Evolutionary conservation across 2,797 vertebrate genomes (phyloP).

Genomic region (Halcyon chelicuti): DNA sequence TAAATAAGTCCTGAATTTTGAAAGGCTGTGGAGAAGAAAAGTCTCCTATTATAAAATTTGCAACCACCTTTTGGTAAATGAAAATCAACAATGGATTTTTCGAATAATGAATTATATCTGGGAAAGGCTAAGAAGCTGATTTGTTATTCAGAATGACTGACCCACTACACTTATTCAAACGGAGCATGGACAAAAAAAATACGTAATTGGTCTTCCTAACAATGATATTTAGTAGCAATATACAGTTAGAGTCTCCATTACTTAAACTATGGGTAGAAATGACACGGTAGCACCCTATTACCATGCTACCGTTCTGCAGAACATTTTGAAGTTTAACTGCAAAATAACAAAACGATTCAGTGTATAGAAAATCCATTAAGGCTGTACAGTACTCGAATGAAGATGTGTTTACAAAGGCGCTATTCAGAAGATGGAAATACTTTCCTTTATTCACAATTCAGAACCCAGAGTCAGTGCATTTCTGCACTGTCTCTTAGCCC

Average conservation of each 20-base stretch:
- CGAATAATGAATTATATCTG: not conserved
- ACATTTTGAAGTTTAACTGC: conserved; percentile 61
- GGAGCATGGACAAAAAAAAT: not conserved
- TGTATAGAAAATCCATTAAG: conserved; percentile 66
- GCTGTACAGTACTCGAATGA: conserved; percentile 37
- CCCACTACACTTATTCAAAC: conserved; percentile 14
- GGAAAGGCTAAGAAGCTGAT: conserved; percentile 22
- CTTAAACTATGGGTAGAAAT: not conserved
- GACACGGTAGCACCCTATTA: not conserved
- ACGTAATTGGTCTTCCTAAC: conserved; percentile 34
- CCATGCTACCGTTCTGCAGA: not conserved
- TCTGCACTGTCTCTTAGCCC: not conserved
- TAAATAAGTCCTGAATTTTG: not conserved
- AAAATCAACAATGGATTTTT: not conserved
- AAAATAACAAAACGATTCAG: conserved; percentile 63
- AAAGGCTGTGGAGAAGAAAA: not conserved
- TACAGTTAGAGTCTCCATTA: not conserved
- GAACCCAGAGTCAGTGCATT: not conserved
- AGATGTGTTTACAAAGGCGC: conserved; percentile 43
- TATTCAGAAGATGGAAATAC: conserved; percentile 2
- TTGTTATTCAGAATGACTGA: conserved; percentile 49
- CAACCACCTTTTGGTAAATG: not conserved
- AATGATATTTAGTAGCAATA: conserved; percentile 13
- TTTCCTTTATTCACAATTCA: conserved; percentile 17
- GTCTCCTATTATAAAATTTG: not conserved